Base-by-base conservation (phyloP, 2,113 vertebrate species). In the Sinocyclocheilus anshuiensis region DNA sequence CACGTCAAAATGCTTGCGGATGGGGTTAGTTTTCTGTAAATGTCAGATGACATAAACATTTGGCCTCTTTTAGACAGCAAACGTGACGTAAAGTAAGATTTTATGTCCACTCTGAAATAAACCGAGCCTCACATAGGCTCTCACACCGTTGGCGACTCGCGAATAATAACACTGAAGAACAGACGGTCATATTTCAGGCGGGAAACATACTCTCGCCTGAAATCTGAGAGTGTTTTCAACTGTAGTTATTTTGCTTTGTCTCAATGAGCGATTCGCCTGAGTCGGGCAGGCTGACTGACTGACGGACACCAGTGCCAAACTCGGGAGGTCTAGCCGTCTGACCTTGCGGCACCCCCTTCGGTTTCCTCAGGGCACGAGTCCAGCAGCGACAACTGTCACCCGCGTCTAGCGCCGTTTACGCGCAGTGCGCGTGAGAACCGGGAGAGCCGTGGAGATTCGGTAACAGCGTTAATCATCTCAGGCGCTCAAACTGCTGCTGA, bases 241-340 rank as follows among this genome's bases (percentile, higher is more conserved):
- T 87, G 89, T 57, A 86, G 82, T 86, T 91, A 90, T 92, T 92
- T 90, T 83, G 86, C 89, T 85, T 85, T 29, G 36, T 72, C 84
- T 84, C 48, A 72, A 16, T 45, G 57, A 69, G 33, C 13, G 86
- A 63, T 45, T 71, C 82, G 24, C 24, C 16, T 74, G 78, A 15
- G 50, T 80, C 81, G 65, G 80, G 61, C 86, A 85, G 87, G 88
- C 83, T 90, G 88, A 86, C 90, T 90, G 89, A 86, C 90, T 89
- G 88, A 90, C 91, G 65, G 90, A 86, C 90, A 85, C 81, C 29
- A 79, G 57, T 69, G 87, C 87, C 86, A 88, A 88, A 90, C 72
- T 50, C 69, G 82, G 89, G 36, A 81, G 50, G 90, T 89, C 89
- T 87, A 86, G 87, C 88, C 76, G 89, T 87, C 90, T 91, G 90